phyloP scores from a whole-genome alignment of 2,888 invertebrate species.

The Napeogenes inachia region DNA sequence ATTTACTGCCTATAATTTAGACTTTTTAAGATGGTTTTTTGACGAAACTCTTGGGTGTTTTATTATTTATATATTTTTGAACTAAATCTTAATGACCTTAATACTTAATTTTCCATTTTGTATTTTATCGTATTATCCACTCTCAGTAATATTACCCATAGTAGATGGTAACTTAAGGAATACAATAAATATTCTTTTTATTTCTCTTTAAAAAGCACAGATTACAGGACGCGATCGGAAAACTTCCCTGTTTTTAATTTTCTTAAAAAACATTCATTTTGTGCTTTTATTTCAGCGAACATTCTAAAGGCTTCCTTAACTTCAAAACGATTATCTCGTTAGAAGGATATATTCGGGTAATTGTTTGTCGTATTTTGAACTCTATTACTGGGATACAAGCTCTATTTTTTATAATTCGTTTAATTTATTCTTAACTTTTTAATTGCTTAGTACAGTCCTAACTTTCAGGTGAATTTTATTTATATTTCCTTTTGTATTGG shows the following conservation, averaged over 20 bases:
- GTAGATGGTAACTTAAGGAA: slow-evolving; percentile 33
- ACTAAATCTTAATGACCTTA: too few species aligned
- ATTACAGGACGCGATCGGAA: slow-evolving; percentile 71
- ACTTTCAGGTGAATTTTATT: slow-evolving; percentile 44
- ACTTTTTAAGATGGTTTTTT: too few species aligned
- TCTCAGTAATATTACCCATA: too few species aligned
- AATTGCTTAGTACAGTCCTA: slow-evolving; percentile 61
- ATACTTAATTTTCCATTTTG: too few species aligned
- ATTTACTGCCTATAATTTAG: too few species aligned
- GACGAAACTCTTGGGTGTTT: too few species aligned
- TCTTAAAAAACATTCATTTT: slow-evolving; percentile 73
- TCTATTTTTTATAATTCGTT: slow-evolving; percentile 47
- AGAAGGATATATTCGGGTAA: slow-evolving; percentile 50
- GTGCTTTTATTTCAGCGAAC: slow-evolving; percentile 61
- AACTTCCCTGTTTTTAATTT: slow-evolving; percentile 77
- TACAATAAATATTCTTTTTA: slow-evolving; percentile 76
- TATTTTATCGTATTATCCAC: too few species aligned
- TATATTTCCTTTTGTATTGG: slow-evolving; percentile 40
- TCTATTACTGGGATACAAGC: slow-evolving; percentile 47
- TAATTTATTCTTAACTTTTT: slow-evolving; percentile 56
- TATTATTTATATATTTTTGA: too few species aligned
- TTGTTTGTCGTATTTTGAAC: slow-evolving; percentile 48
- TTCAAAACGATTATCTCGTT: slow-evolving; percentile 64
- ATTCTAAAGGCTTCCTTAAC: slow-evolving; percentile 70
- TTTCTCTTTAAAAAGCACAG: slow-evolving; percentile 74